Evolutionary conservation across 2,797 vertebrate species (phyloP).

Genomic region (Ptychadena robeensis): DNA sequence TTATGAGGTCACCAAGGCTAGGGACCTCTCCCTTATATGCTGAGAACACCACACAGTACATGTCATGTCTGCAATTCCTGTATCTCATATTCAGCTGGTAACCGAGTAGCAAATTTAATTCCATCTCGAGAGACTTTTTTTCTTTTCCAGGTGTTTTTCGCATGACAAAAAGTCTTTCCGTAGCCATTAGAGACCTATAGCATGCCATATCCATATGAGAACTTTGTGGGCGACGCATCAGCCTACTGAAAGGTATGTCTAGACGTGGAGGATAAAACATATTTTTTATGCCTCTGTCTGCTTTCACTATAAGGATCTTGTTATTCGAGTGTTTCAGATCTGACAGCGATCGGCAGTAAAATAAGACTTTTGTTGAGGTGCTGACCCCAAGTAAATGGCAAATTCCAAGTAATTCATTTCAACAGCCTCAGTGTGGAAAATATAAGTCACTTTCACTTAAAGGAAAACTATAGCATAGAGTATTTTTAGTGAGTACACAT

Average conservation of each 20-base stretch:
- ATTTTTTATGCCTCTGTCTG: conserved; percentile 56
- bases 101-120: conserved; percentile 11
- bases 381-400: conserved; percentile 44
- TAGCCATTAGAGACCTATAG: conserved; percentile 37
- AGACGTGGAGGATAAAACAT: conserved; percentile 56
- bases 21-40: background rate
- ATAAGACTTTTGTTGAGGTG: conserved; percentile 25
- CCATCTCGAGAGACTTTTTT: conserved; percentile 7
- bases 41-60: background rate
- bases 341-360: conserved; percentile 49
- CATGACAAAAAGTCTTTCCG: conserved; percentile 24
- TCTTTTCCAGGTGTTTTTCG: conserved; percentile 28
- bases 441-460: conserved; percentile 39
- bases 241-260: conserved; percentile 48
- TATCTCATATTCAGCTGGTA: conserved; percentile 11
- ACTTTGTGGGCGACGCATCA: conserved; percentile 36
- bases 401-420: conserved; percentile 35
- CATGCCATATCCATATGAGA: conserved; percentile 36
- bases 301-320: conserved; percentile 26
- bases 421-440: conserved; percentile 32
- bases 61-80: background rate
- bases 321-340: conserved; percentile 39
- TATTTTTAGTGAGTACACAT: background rate
- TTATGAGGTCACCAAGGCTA: background rate
- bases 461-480: background rate